Percentiles rank a stretch among this genome's conserved stretches.
Conservation (phyloP, 2,888 invertebrate species). For the Drosophila suboccidentalis region DNA sequence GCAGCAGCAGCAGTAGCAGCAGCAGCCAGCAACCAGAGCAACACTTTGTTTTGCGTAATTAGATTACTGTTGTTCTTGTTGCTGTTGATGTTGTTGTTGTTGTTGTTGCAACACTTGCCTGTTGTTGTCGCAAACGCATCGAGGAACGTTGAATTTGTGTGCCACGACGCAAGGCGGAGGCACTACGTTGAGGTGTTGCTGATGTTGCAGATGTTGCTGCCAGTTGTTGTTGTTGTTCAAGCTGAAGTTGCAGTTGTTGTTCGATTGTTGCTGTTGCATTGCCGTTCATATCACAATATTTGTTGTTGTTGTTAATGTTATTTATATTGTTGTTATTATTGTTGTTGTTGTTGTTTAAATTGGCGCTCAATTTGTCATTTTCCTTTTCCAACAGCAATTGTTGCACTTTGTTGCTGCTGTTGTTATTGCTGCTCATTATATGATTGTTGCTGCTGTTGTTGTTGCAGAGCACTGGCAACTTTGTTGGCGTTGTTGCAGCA, state of each 20-base stretch:
- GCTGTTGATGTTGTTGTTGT: not conserved
- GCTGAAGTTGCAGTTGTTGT: constrained; percentile 18
- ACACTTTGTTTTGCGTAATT: constrained; percentile 7
- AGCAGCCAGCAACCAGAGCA: not conserved
- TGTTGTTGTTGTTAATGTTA: constrained; percentile 28
- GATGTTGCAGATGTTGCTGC: constrained; percentile 15
- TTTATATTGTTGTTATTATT: constrained; percentile 48
- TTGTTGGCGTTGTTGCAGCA: constrained; percentile 10
- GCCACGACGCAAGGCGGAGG: constrained; percentile 76
- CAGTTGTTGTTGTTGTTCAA: constrained; percentile 16
- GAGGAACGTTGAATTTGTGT: constrained; percentile 79
- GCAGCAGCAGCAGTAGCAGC: constrained; percentile 4
- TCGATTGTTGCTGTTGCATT: constrained; percentile 42
- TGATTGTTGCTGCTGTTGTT: constrained; percentile 51
- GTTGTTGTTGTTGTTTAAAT: constrained; percentile 41
- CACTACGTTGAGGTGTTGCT: constrained; percentile 55
- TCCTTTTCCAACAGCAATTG: constrained; percentile 44
- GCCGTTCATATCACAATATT: constrained; percentile 67
- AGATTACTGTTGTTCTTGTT: constrained; percentile 20
- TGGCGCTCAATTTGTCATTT: constrained; percentile 44
- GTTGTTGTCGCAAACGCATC: constrained; percentile 84
- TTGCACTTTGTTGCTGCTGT: constrained; percentile 25
- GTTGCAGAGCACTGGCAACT: constrained; percentile 40
- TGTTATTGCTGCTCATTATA: constrained; percentile 33
- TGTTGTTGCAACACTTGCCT: constrained; percentile 81